Percentiles rank a stretch among this genome's conserved stretches.
Conservation (phyloP, 2,888 invertebrate genomes). For the Lasioglossum malachurum region DNA sequence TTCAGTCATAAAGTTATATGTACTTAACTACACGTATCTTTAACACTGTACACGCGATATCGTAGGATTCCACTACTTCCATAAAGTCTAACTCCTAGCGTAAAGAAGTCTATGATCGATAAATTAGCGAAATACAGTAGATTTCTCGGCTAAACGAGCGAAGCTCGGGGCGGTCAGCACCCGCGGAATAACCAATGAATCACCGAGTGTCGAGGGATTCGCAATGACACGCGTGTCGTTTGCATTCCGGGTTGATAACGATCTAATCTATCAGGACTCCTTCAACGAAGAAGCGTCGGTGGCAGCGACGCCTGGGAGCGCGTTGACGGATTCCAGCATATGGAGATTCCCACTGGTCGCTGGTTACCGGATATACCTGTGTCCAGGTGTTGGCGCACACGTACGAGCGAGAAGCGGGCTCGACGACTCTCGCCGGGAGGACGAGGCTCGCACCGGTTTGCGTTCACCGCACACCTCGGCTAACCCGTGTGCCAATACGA, state of each 20-base stretch:
- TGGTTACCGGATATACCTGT: slow-evolving; percentile 46
- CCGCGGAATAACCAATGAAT: slow-evolving; percentile 36
- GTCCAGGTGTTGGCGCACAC: slow-evolving; percentile 21
- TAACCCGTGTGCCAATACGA: slow-evolving; percentile 68
- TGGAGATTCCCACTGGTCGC: slow-evolving; percentile 46
- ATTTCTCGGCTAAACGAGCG: neutral
- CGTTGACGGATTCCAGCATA: slow-evolving; percentile 53
- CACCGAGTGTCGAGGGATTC: slow-evolving; percentile 28
- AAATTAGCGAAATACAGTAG: neutral
- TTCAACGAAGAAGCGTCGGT: slow-evolving; percentile 33
- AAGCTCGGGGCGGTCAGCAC: slow-evolving; percentile 20
- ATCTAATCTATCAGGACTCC: slow-evolving; percentile 47
- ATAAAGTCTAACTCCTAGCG: neutral
- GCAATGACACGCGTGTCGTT: slow-evolving; percentile 37
- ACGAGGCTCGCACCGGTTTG: slow-evolving; percentile 40
- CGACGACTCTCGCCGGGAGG: slow-evolving; percentile 18
- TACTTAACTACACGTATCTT: too few relatives aligned
- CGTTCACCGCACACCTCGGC: slow-evolving; percentile 65
- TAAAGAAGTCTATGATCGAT: neutral
- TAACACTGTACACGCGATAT: too few relatives aligned
- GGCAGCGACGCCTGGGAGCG: slow-evolving; percentile 20
- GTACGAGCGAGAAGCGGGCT: neutral
- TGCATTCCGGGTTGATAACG: slow-evolving; percentile 43
- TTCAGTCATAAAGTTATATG: too few relatives aligned
- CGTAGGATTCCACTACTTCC: too few relatives aligned